Base-by-base conservation (phyloP, 2,888 invertebrate genomes). In the Thysanoteuthis rhombus region DNA sequence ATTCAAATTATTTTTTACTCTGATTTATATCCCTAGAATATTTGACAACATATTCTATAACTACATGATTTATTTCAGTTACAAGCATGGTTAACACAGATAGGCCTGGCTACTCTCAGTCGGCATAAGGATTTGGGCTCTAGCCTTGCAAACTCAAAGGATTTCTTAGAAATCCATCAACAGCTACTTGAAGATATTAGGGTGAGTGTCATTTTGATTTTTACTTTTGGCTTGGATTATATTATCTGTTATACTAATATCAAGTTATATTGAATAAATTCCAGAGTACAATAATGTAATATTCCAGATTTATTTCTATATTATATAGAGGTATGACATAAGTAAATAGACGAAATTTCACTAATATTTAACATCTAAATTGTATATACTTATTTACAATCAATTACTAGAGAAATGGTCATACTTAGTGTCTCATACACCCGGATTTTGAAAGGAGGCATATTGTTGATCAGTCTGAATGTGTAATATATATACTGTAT, bases 71-170 rank as follows among this genome's bases (percentile, higher is more conserved):
- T 58, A 93, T 94, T 94, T 38, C 95, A 96, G 96, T 94, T 98
- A 75, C 97, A 98, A 94, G 97, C 97, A n/a, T 98, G 98, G 98
- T 96, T 98, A 93, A 97, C 98, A 45, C 98, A 98, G 93, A 98
- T 98, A 47, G 98, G 98, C 0, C 98, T 98, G 96, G 97, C 98
- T 93, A 98, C 98, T 96, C 97, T 98, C 92, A 98, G 98, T 95
- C 98, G 98, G 90, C 98, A 98, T 96, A 97, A 98, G 94, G 98
- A 98, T 95, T 98, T 98, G 98, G 98, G 98, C n/a, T 95, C 95
- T 40, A 96, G 95, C 95, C 96, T 97, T 95, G 95, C 95, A 94
- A 96, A 96, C 94, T 98, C 98, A 91, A 97, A 98, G 95, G 98
- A 98, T 96, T 98, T 98, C 96, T 97, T 98, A 94, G 97, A 98